Percentiles rank a stretch among this genome's conserved stretches.
phyloP scores from a whole-genome alignment of 2,797 vertebrate genomes.

The Sebastes hubbsi region DNA sequence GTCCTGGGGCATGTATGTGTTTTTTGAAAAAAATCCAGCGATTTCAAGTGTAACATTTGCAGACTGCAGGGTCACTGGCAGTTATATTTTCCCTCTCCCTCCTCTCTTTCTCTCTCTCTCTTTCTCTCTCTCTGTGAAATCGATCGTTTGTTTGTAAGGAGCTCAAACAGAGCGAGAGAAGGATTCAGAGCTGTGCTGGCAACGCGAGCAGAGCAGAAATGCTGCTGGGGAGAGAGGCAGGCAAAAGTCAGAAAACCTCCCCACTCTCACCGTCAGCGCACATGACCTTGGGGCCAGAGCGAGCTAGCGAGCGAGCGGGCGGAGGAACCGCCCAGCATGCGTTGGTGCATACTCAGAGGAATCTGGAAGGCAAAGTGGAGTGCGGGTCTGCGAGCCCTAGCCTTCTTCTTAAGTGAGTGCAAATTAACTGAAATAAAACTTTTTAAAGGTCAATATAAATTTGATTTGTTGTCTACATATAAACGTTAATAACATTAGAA shows the following conservation, averaged over 20 bases:
- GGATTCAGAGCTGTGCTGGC: slow-evolving; percentile 70
- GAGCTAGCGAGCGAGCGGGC: slow-evolving; percentile 42
- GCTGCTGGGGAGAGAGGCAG: slow-evolving; percentile 81
- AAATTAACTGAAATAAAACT: slow-evolving; percentile 77
- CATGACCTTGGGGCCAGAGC: slow-evolving; percentile 73
- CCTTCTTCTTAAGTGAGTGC: slow-evolving; percentile 76
- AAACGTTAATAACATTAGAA: slow-evolving; percentile 71
- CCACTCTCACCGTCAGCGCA: slow-evolving; percentile 57
- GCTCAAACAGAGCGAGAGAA: slow-evolving; percentile 78
- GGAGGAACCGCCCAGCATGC: slow-evolving; percentile 55
- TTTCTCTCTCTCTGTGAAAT: slow-evolving; percentile 75
- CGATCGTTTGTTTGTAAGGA: slow-evolving; percentile 84
- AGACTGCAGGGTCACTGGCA: slow-evolving; percentile 84
- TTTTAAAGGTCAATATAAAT: slow-evolving; percentile 78
- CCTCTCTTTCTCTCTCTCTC: slow-evolving; percentile 48
- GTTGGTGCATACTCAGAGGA: slow-evolving; percentile 57
- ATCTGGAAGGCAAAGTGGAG: slow-evolving; percentile 59
- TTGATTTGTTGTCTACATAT: slow-evolving; percentile 71
- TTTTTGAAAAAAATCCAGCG: slow-evolving; percentile 64
- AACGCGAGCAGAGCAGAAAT: slow-evolving; percentile 73
- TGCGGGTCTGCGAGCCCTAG: slow-evolving; percentile 50
- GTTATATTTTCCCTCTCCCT: slow-evolving; percentile 72
- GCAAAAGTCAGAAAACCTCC: slow-evolving; percentile 70
- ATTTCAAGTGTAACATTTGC: slow-evolving; percentile 85
- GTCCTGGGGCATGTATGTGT: slow-evolving; percentile 77